phyloP scores from a whole-genome alignment of 1,140 invertebrate genomes.

The Drosophila pseudoananassae region DNA sequence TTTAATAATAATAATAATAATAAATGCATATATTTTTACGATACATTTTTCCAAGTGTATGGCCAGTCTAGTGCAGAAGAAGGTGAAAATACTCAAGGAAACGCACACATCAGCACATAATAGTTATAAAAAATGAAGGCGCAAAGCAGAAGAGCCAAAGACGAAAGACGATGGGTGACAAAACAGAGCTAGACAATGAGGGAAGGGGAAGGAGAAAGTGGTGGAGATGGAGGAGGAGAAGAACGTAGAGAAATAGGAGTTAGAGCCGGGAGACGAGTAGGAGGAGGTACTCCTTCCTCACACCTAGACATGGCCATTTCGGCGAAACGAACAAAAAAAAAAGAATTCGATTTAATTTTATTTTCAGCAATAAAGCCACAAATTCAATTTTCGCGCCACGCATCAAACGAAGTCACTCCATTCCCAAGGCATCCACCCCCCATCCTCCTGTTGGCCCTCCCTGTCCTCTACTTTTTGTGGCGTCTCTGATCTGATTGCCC shows the following conservation, averaged over 20 bases:
- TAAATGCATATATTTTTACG: no score
- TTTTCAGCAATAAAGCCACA: conserved; percentile 83
- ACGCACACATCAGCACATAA: conserved; percentile 79
- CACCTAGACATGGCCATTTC: conserved; percentile 1
- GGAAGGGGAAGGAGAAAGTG: conserved; percentile 17
- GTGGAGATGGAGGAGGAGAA: background rate
- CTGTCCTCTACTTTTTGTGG: conserved; percentile 8
- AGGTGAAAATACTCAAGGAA: conserved; percentile 20
- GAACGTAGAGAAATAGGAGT: no score
- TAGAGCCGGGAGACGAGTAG: no score
- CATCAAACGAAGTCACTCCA: conserved; percentile 37
- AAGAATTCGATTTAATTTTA: conserved; percentile 83
- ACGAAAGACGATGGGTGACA: conserved; percentile 5
- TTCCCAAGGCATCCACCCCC: background rate
- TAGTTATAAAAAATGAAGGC: conserved; percentile 75
- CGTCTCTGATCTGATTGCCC: conserved; percentile 47
- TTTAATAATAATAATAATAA: no score
- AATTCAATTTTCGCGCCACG: conserved; percentile 80
- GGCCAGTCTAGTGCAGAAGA: background rate
- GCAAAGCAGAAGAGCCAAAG: conserved; percentile 57
- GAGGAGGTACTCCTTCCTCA: background rate
- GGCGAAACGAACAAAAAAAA: conserved; percentile 33
- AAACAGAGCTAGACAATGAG: conserved; percentile 16
- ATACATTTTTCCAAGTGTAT: conserved; percentile 4
- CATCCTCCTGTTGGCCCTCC: conserved; percentile 3